Evolutionary conservation across 2,888 invertebrate species (phyloP), one percentile per base, ranked within the genome.

Genomic region (Camptogramma bilineatum): DNA sequence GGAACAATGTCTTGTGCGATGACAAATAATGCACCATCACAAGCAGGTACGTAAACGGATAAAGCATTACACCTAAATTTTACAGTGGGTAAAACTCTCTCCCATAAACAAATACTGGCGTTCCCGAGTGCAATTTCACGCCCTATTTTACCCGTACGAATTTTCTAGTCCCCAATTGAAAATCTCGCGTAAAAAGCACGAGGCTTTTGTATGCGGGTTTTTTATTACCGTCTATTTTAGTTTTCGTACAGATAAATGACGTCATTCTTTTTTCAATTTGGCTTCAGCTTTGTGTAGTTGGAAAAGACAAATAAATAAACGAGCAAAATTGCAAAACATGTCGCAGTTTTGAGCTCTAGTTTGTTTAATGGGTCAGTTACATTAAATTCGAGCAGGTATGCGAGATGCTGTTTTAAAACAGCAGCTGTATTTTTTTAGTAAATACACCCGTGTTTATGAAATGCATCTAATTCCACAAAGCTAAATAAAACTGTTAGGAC

Each of bases 81-180:
- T 78, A 80, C 83, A 81, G 71, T 73, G 64, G 70, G 74, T 81
- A 82, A 79, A 80, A 80, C 79, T 75, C 79, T 74, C 79, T 82
- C 82, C 81, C 82, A 83, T 86, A 90, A 91, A 91, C 91, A 92
- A 91, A 91, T 90, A 85, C 84, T 76, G 80, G 80, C 87, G 86
- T 90, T 87, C 82, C 42, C 75, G 77, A 77, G 81, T 82, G 84
- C 88, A 88, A 90, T 92, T 92, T 90, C 87, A 89, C 88, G 91
- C 87, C 85, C 85, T 89, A 92, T 91, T 92, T 91, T 88, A 88
- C 81, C 79, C 78, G 78, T 80, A 83, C 84, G 82, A 86, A 87
- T 86, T 90, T 87, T 81, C 83, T 83, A 52, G 52, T 61, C 72
- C 83, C 79, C 85, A 86, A 86, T 87, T 86, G 86, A 87, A 88